A percentile compares a stretch with the other conserved stretches of the same genome.
Conservation (phyloP, 2,113 vertebrate genomes). For the Ceratotherium simum region DNA sequence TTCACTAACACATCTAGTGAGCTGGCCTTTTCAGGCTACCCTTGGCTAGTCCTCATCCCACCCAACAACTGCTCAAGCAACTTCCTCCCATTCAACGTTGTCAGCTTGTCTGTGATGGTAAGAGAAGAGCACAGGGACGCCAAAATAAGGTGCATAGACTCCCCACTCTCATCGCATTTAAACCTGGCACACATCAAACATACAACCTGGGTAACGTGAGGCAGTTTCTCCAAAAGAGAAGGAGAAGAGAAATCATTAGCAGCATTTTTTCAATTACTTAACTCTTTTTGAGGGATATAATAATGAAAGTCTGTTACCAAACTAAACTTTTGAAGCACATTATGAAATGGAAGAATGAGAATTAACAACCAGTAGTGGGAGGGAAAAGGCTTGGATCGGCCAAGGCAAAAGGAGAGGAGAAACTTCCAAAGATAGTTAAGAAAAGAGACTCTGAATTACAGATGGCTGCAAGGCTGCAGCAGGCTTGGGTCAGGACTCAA, state of each 20-base stretch:
- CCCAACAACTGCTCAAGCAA: neutral
- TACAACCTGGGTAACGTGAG: neutral
- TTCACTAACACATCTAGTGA: neutral
- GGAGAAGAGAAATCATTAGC: neutral
- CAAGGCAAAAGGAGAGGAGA: neutral
- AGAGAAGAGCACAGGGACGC: neutral
- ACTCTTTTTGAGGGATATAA: neutral
- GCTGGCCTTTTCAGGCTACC: neutral
- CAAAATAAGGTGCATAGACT: neutral
- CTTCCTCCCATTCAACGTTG: neutral
- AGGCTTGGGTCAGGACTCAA: neutral
- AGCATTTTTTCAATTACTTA: neutral
- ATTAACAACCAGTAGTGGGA: neutral
- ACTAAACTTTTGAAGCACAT: neutral
- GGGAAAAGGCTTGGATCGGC: neutral
- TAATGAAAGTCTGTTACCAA: neutral
- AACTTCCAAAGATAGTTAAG: neutral
- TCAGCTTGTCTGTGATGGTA: neutral
- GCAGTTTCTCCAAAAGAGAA: neutral
- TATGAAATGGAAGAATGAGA: neutral
- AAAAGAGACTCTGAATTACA: neutral
- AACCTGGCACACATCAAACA: neutral
- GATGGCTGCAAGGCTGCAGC: neutral
- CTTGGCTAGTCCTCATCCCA: neutral
- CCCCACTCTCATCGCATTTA: neutral